Base-by-base conservation (phyloP, 2,113 vertebrate species). In the Salvator merianae region DNA sequence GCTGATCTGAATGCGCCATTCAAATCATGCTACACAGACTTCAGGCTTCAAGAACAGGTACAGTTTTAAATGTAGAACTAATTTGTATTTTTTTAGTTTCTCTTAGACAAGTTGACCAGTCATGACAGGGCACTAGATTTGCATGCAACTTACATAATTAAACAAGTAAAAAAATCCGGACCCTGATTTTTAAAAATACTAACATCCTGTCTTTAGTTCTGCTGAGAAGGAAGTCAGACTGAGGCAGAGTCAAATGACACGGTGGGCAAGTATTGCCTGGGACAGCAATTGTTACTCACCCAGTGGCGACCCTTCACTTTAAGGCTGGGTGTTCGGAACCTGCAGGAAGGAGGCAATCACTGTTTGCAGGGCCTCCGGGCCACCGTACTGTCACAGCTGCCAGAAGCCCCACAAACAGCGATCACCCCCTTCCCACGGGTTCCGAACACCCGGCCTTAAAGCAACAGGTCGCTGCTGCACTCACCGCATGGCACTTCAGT, bases 21-120 rank as follows among this genome's bases (percentile, higher is more conserved):
- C 91, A 86, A 86, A 5, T 69, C 94, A 28, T 90, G 92, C 84
- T 94, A 90, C 86, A 91, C 94, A 74, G 94, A 96, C 84, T 96
- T 97, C 93, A 96, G 88, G 89, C 95, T 95, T 63, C 92, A 93
- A 90, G 95, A 96, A 74, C 92, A 97, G 94, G 94, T 96, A 79
- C 59, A 81, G 85, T 79, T 62, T 88, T 80, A 87, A 87, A 85
- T n/a, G 47, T 13, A 70, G 79, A 65, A 34, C 65, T 77, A 16
- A 81, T 6, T 12, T 3, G 2, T 75, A 7, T 59, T 84, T 36
- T 4, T 16, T 0, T 87, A 13, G 1, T 68, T 1, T 79, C 24
- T 12, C 50, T 53, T 14, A 8, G 18, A 63, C 38, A 34, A 3
- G 14, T 77, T 77, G 22, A 3, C 30, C 5, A 38, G n/a, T 20